phyloP scores from a whole-genome alignment of 2,888 invertebrate species.

The Trachelus tabidus region DNA sequence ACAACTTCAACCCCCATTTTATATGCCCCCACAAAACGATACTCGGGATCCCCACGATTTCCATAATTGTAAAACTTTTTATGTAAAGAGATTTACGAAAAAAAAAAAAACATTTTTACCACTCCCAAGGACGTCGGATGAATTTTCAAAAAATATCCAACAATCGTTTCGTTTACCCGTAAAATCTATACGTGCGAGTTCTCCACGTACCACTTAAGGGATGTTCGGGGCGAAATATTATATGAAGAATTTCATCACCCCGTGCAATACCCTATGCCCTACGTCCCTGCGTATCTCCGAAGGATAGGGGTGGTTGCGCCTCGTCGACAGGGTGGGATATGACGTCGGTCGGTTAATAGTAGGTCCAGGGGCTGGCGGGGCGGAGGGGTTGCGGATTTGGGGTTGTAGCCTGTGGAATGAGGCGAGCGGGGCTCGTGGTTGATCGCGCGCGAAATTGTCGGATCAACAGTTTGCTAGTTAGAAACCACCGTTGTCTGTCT shows the following conservation, averaged over 20 bases:
- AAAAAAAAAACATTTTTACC: background rate
- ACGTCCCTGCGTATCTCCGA: background rate
- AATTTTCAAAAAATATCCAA: background rate
- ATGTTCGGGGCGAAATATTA: background rate
- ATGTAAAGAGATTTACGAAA: background rate
- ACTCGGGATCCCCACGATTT: background rate
- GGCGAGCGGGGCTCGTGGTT: constrained; percentile 32
- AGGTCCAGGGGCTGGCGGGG: background rate
- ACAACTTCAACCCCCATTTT: background rate
- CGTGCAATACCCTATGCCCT: background rate
- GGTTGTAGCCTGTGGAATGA: constrained; percentile 13
- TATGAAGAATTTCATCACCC: background rate
- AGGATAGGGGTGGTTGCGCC: background rate
- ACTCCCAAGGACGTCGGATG: background rate
- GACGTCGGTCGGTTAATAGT: background rate
- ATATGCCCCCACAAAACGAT: background rate
- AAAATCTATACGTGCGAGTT: background rate
- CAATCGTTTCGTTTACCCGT: background rate
- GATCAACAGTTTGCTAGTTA: constrained; percentile 47
- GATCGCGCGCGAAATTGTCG: constrained; percentile 44
- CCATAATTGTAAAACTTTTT: background rate
- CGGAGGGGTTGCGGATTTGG: background rate
- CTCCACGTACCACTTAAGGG: background rate
- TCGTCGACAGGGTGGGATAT: background rate
- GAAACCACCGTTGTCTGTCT: constrained; percentile 11